Conservation (phyloP, 2,113 vertebrate genomes). For the Notarius lentiginosus region DNA sequence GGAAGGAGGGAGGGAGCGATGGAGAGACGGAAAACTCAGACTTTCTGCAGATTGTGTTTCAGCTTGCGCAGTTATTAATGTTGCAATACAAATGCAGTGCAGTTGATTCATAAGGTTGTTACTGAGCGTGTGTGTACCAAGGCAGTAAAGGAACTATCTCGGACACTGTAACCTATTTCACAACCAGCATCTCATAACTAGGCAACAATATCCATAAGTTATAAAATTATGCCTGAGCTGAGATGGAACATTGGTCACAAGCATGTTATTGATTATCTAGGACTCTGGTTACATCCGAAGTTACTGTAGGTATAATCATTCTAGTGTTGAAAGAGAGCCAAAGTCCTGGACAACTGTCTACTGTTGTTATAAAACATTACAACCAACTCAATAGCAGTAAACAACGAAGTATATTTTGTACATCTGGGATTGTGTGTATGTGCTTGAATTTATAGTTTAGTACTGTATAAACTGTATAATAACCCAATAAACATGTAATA, state of each 20-base stretch:
- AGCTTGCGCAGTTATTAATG: neutral
- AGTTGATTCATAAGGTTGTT: neutral
- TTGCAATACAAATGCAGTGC: neutral
- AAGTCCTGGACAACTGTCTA: neutral
- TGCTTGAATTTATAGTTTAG: neutral
- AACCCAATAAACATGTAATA: neutral
- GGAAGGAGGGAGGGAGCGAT: too few relatives aligned
- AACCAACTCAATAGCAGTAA: neutral
- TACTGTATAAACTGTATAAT: neutral
- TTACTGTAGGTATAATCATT: neutral
- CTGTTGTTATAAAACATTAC: neutral
- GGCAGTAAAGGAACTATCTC: neutral
- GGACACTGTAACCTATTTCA: neutral
- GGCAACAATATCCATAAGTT: neutral
- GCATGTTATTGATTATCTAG: neutral
- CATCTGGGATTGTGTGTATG: neutral
- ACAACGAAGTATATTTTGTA: neutral
- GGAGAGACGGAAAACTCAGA: neutral
- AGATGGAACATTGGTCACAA: neutral
- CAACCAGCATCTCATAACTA: conserved; percentile 8
- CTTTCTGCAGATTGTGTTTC: neutral
- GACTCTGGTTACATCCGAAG: neutral
- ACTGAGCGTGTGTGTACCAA: neutral
- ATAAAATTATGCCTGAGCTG: neutral
- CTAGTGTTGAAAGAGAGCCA: neutral